Conservation (phyloP, 2,113 vertebrate genomes). For the Anthoscopus minutus region DNA sequence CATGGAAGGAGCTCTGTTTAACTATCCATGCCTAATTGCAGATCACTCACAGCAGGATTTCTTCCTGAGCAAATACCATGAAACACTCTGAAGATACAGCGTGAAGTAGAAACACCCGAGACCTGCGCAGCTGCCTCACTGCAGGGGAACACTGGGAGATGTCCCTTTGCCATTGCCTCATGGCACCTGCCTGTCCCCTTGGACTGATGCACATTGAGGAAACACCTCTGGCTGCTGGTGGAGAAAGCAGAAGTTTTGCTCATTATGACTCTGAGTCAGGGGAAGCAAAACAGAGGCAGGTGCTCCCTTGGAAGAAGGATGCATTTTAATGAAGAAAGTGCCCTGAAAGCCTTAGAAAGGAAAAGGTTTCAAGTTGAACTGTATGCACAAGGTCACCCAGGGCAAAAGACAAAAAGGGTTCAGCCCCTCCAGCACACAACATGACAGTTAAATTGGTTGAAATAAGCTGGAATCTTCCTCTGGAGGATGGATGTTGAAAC, state of each 20-base stretch:
- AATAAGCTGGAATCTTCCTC: neutral
- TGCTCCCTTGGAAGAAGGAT: neutral
- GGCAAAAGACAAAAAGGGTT: neutral
- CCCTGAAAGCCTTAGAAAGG: neutral
- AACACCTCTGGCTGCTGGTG: neutral
- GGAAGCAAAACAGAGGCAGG: neutral
- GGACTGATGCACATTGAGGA: neutral
- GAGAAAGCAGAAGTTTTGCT: neutral
- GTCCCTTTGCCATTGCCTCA: neutral
- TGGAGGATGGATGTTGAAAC: neutral
- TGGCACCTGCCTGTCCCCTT: neutral
- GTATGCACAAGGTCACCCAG: neutral
- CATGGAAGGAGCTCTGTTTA: neutral
- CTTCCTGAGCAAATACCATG: neutral
- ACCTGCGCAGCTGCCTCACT: too few species aligned
- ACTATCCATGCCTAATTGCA: neutral
- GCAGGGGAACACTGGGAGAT: accelerated
- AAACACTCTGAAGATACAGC: neutral
- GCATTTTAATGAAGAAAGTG: neutral
- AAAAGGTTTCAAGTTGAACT: neutral
- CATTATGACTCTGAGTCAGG: neutral
- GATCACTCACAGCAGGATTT: neutral
- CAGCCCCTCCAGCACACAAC: neutral
- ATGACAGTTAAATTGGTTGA: neutral
- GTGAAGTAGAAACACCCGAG: accelerated